A percentile compares a stretch with the other conserved stretches of the same genome.
Evolutionary conservation across 1,140 invertebrate species (phyloP).

Genomic region (Anagrus nilaparvatae): DNA sequence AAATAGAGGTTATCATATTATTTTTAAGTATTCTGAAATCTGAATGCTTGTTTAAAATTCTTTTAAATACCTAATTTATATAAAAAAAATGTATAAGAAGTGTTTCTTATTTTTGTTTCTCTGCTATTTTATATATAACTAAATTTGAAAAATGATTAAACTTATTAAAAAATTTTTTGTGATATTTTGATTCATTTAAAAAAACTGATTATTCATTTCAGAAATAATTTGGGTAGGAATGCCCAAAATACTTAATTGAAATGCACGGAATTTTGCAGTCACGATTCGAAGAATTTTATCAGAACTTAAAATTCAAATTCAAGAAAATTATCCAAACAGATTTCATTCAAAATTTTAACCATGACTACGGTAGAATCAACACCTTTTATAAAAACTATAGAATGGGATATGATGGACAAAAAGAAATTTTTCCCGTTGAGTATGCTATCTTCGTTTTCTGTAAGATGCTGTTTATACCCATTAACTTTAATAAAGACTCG

Average conservation of each 20-base stretch:
- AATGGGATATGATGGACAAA: constrained; percentile 99
- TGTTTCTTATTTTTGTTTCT: too few relatives aligned
- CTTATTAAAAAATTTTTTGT: too few relatives aligned
- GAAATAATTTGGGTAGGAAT: constrained; percentile 25
- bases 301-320: constrained; percentile 14
- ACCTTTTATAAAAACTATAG: constrained; percentile 75
- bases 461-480: constrained; percentile 87
- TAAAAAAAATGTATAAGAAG: too few relatives aligned
- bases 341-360: constrained; percentile 13
- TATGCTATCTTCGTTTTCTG: constrained; percentile 73
- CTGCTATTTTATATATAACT: too few relatives aligned
- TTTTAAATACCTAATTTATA: too few relatives aligned
- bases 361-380: constrained; percentile 46
- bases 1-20: too few relatives aligned
- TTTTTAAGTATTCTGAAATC: too few relatives aligned
- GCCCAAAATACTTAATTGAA: constrained; percentile 28
- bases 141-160: too few relatives aligned
- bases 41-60: too few relatives aligned
- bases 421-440: constrained; percentile 85
- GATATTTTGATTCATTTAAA: too few relatives aligned
- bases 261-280: constrained; percentile 21
- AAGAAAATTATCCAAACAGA: constrained; percentile 14
- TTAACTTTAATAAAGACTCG: constrained; percentile 95
- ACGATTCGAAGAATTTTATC: background rate
- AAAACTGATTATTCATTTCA: too few relatives aligned